A percentile compares a stretch with the other conserved stretches of the same genome.
phyloP scores from a whole-genome alignment of 2,888 invertebrate species.

The Ophion obscuratus region DNA sequence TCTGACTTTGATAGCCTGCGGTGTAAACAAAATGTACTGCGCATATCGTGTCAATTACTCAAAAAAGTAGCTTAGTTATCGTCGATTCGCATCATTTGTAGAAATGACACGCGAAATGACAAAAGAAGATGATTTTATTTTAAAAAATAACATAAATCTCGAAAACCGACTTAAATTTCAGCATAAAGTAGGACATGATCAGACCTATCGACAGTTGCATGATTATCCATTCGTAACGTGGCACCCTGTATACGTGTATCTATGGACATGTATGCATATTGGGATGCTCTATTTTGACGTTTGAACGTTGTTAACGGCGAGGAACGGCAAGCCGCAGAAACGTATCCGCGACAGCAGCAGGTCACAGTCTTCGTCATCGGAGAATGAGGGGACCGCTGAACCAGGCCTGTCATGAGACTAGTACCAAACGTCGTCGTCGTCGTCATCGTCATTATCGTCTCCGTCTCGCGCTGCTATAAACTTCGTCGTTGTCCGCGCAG shows the following conservation, averaged over 20 bases:
- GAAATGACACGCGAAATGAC: too few species aligned
- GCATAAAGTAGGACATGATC: too few species aligned
- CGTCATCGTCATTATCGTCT: slow-evolving; percentile 44
- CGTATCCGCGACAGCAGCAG: slow-evolving; percentile 4
- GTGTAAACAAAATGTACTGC: too few species aligned
- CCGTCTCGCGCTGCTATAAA: slow-evolving; percentile 48
- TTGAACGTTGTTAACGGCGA: slow-evolving; percentile 51
- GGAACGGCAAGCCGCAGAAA: slow-evolving; percentile 1
- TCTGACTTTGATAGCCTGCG: too few species aligned
- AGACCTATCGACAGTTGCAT: too few species aligned
- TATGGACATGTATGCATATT: slow-evolving; percentile 19
- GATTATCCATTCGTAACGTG: too few species aligned
- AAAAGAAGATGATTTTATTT: too few species aligned
- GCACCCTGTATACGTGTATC: slow-evolving; percentile 43
- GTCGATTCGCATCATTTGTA: too few species aligned
- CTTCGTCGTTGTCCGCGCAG: background rate
- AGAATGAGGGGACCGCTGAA: slow-evolving; percentile 30
- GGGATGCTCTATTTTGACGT: slow-evolving; percentile 80
- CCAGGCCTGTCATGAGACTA: background rate
- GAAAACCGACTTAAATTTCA: too few species aligned
- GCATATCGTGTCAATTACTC: too few species aligned
- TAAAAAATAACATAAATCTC: too few species aligned
- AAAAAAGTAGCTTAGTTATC: too few species aligned
- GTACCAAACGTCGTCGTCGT: slow-evolving; percentile 10
- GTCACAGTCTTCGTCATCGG: slow-evolving; percentile 39